Conservation (phyloP, 2,888 invertebrate species). For the Lagria hirta region DNA sequence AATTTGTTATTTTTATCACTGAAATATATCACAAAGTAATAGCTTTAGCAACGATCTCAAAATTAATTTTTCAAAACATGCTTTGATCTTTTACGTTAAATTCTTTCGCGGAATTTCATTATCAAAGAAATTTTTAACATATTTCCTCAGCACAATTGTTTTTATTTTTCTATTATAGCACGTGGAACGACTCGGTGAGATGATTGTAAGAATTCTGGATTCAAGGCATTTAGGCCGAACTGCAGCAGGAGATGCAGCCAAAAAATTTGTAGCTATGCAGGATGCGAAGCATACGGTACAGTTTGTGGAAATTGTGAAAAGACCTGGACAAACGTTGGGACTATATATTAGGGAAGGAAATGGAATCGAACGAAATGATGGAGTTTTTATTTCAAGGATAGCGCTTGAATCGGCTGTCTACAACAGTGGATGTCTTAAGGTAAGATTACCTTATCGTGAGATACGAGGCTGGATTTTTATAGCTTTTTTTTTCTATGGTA, state of each 20-base stretch:
- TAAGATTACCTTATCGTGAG: conserved; percentile 40
- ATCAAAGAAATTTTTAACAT: conserved; percentile 1
- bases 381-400: conserved; percentile 96
- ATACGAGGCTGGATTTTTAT: no score
- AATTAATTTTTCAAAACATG: conserved; percentile 35
- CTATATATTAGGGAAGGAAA: conserved; percentile 99
- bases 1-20: no score
- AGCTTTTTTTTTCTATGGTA: no score
- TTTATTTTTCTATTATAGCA: conserved; percentile 47
- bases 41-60: no score
- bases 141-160: conserved; percentile 1
- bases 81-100: no score
- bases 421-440: conserved; percentile 93
- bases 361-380: conserved; percentile 91
- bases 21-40: no score
- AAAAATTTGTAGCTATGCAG: conserved; percentile 80
- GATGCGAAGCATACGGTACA: conserved; percentile 69
- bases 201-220: conserved; percentile 91
- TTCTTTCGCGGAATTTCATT: no score
- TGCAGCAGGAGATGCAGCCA: conserved; percentile 78
- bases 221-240: conserved; percentile 83
- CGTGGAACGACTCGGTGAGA: conserved; percentile 90
- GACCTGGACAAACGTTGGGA: conserved; percentile 97
- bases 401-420: conserved; percentile 96
- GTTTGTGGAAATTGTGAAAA: conserved; percentile 97